These are phyloP conservation scores for Bradypodion ventrale DNA, from an alignment of 2,797 vertebrate species.

Conservation along the genomic window DNA sequence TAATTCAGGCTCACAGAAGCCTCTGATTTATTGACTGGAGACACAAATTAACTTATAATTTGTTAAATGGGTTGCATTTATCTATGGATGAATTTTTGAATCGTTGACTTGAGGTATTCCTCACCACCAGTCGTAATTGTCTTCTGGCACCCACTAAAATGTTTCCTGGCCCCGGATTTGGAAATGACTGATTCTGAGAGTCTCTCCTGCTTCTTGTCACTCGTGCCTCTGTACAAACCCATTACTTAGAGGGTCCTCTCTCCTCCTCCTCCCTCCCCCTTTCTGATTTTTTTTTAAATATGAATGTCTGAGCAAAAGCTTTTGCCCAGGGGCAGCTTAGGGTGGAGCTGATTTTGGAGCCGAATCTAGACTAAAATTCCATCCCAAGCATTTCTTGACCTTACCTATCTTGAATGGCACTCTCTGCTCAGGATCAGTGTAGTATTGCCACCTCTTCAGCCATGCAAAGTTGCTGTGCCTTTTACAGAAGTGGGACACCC, in stretches of 20 bases:
- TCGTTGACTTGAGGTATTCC: not conserved
- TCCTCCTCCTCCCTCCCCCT: no score
- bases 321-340: not conserved
- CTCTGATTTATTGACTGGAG: not conserved
- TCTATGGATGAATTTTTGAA: no score
- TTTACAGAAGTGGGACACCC: not conserved
- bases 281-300: not conserved
- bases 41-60: not conserved
- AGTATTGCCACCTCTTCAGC: not conserved
- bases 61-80: no score
- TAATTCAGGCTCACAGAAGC: not conserved
- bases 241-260: not conserved
- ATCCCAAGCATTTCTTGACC: not conserved
- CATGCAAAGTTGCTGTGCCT: not conserved
- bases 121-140: not conserved
- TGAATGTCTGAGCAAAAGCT: not conserved
- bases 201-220: not conserved
- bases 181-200: no score
- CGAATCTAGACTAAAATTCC: not conserved
- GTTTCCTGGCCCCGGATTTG: not conserved
- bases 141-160: not conserved
- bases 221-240: not conserved
- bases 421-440: not conserved
- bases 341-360: not conserved
- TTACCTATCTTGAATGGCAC: not conserved